Base-by-base conservation (phyloP, 2,797 vertebrate species). In the Phoeniculus purpureus region DNA sequence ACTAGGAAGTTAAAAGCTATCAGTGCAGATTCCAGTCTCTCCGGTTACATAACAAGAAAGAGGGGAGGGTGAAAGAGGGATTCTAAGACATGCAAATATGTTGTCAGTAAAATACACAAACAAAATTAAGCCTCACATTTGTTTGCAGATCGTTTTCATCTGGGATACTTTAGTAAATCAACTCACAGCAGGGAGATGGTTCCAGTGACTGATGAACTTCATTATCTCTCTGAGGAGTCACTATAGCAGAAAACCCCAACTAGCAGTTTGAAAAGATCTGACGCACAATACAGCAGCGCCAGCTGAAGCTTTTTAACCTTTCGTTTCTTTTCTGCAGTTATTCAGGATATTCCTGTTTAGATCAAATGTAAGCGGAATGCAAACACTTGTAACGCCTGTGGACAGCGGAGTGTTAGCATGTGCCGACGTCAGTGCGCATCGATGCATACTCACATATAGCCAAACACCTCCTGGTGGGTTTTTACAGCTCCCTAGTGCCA, bases 121-220 rank as follows among this genome's bases (percentile, higher is more conserved):
- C 86, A 81, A 81, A 93, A 91, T 89, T 88, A 94, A 93, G 87
- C 88, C 72, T 89, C 85, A 94, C 88, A 91, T 95, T 95, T 95
- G 83, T 94, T 94, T 95, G 91, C 71, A 89, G 93, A 93, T 85
- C 70, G 87, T 94, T 94, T 94, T 95, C 88, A 92, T 93, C 80
- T 89, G 94, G 84, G 78, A 87, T 80, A 90, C 93, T 95, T 95
- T 92, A 93, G 92, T 87, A 96, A 94, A 96, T 94, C 93, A 94
- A 89, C 92, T 92, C 95, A 95, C 94, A 94, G 94, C 90, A 90
- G 91, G 90, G 79, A 95, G 84, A 94, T 81, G 89, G 84, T 95
- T 94, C 79, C 86, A 95, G 84, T 95, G 91, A 95, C 84, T 95
- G 95, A 96, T 95, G 93, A 96, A 96, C 93, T 94, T 92, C 90